Evolutionary conservation across 2,113 vertebrate genomes (phyloP).

Genomic region (Rhombomys opimus): DNA sequence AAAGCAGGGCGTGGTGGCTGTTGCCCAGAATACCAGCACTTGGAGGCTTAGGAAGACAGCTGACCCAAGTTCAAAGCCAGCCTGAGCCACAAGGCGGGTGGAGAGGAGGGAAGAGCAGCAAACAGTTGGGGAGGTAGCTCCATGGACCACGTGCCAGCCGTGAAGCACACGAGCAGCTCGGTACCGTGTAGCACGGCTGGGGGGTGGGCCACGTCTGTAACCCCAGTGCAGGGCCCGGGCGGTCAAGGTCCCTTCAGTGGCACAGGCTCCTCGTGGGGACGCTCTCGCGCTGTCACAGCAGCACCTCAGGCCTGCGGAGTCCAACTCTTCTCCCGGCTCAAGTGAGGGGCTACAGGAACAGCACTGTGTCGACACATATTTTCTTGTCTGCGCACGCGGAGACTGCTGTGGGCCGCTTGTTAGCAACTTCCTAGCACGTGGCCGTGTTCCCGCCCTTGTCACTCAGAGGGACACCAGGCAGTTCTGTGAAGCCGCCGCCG

Average conservation of each 20-base stretch:
- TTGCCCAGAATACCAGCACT: neutral
- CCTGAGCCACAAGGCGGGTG: no score
- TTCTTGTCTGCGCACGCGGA: neutral
- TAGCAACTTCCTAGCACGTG: neutral
- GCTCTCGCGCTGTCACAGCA: neutral
- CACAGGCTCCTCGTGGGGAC: neutral
- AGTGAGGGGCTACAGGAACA: neutral
- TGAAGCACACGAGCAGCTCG: no score
- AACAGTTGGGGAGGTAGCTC: neutral
- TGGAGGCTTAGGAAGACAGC: neutral
- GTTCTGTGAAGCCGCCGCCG: neutral
- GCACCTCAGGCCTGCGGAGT: neutral
- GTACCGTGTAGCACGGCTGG: neutral
- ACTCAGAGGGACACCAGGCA: neutral
- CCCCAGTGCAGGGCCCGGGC: neutral
- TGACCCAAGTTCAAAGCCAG: neutral
- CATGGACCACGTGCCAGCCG: neutral
- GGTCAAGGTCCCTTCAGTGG: neutral
- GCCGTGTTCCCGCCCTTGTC: neutral
- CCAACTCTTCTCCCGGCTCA: constrained; percentile 7
- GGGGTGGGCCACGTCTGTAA: neutral
- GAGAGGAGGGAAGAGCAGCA: neutral
- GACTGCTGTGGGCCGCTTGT: no score
- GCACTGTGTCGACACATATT: neutral
- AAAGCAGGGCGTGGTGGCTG: neutral